Evolutionary conservation across 92 coral and sea anemone genomes (phyloP), one percentile per base, ranked within the genome.

Genomic region (Scolanthus callimorphus): DNA sequence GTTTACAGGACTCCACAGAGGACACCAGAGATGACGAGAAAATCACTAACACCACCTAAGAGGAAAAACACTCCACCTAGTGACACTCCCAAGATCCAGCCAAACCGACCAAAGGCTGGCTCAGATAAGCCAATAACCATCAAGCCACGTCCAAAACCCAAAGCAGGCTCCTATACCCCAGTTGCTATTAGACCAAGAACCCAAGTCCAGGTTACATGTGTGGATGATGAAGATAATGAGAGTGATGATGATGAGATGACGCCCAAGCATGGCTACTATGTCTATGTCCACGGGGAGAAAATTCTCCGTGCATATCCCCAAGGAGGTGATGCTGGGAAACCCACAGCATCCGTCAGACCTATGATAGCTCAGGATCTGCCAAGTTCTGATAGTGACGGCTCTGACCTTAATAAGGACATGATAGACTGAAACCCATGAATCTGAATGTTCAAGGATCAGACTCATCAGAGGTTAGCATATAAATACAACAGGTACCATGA

Each of bases 321-420:
- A 10, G 49, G 47, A 22, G n/a, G n/a, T n/a, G n/a, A n/a, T n/a
- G 95, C 77, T 1, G 86, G 95, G 6, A 90, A 90, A 51, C 99
- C 99, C 0, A 94, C 88, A 39, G 99, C 99, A 0, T 94, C 99
- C 4, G 99, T 94, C 17, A 73, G 78, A 43, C 99, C 99, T n/a
- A 94, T 94, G 78, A 57, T 90, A 50, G 67, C 84, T 21, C 45
- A 58, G 22, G 80, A 64, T 53, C 61, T 68, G 45, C 71, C 64
- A 39, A 76, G 58, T 13, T 30, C 41, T 15, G 80, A 78, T 24
- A 51, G 53, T 39, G 73, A 59, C 60, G 70, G 61, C 1, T 24
- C 31, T 0, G 48, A 61, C 31, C 15, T 25, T 51, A 34, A 22
- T 15, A 37, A n/a, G 31, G 82, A 80, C 31, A 71, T 56, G 34